phyloP scores from a whole-genome alignment of 2,113 vertebrate species.

The Gallinago undulata region DNA sequence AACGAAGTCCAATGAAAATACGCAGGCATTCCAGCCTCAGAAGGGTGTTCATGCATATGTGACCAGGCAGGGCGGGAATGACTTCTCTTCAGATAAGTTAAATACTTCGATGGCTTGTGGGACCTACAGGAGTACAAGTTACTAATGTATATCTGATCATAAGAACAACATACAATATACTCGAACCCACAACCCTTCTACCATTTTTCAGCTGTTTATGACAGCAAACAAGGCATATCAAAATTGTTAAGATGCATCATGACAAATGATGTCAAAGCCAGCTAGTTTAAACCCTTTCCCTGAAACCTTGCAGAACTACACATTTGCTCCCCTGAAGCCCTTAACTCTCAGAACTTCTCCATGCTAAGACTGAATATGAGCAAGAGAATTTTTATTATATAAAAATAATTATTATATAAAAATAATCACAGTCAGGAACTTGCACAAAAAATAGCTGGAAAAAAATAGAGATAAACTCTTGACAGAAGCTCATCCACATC shows the following conservation, averaged over 20 bases:
- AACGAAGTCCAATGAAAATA: not conserved
- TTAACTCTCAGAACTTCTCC: not conserved
- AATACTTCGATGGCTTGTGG: not conserved
- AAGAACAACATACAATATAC: not conserved
- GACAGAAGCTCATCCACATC: slow-evolving; percentile 42
- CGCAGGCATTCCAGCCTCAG: not conserved
- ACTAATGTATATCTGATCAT: not conserved
- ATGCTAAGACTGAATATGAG: not conserved
- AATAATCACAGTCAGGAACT: slow-evolving; percentile 6
- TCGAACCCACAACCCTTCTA: not conserved
- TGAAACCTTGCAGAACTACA: not conserved
- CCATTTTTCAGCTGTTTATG: not conserved
- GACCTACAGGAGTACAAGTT: not conserved
- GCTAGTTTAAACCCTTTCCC: not conserved
- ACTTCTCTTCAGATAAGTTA: not conserved
- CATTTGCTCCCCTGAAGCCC: rapidly evolving
- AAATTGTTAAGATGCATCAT: not conserved
- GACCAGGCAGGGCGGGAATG: not conserved
- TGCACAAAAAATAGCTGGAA: slow-evolving; percentile 3
- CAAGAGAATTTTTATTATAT: not conserved
- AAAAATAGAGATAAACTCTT: slow-evolving; percentile 11
- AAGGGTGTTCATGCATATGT: not conserved
- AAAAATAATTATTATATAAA: slow-evolving; percentile 33
- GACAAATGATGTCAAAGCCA: not conserved
- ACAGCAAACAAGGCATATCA: not conserved